Base-by-base conservation (phyloP, 2,113 vertebrate genomes). In the Otocyon megalotis region DNA sequence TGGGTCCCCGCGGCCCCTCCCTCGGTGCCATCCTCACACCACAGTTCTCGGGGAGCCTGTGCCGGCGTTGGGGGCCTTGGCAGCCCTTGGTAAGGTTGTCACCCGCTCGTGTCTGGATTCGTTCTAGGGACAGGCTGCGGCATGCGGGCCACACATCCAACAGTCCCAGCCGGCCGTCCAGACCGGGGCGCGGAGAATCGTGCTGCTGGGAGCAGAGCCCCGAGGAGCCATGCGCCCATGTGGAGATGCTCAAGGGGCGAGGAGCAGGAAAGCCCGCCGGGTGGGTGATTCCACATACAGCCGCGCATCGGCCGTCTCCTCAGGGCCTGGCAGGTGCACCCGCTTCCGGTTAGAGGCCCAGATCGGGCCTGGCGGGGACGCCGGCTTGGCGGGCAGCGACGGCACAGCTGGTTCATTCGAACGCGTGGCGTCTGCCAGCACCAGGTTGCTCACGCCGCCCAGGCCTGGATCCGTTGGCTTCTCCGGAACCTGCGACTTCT, bases 1-100 rank as follows among this genome's bases (percentile, higher is more conserved):
- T 9, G 2, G 16, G 28, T 19, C 32, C 50, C 3, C 1, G 69
- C 8, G n/a, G 58, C 43, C 26, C 65, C 11, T 15, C 35, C 35
- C 15, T 28, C 1, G 0, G 3, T 80, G n/a, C 8, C n/a, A 2
- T 16, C 28, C 58, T 17, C 14, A 1, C 10, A 26, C 22, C 79
- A 87, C 0, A 16, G 58, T 74, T 60, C 9, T 32, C 32, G 17
- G 32, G 65, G 65, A 8, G 3, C n/a, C 15, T n/a, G 65, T 19
- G 65, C 16, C 4, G 30, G 63, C 14, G 30, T n/a, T 16, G 8
- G 32, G 65, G 32, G 3, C 32, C 32, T n/a, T 2, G 8, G 89
- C 1, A 12, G 58, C 82, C 71, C 15, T n/a, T 32, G 43, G 71
- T 26, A 69, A 76, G 97, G 90, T 2, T 0, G 13, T 14, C 62